phyloP scores from a whole-genome alignment of 2,888 invertebrate species.

The Caenorhabditis panamensis region DNA sequence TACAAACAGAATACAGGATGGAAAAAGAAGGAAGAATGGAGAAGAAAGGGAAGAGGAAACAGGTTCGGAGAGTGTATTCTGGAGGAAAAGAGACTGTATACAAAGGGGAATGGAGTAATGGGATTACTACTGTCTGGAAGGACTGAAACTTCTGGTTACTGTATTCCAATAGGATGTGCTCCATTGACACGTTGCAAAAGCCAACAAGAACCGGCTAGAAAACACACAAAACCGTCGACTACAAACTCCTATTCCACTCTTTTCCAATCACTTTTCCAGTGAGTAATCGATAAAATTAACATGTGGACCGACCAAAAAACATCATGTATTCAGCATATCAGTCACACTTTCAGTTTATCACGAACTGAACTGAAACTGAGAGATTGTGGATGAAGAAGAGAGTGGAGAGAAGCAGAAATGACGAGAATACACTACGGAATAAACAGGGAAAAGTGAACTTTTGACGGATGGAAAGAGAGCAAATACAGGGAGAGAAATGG shows the following conservation, averaged over 20 bases:
- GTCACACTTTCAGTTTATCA: conserved; percentile 4
- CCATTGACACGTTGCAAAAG: too few species aligned
- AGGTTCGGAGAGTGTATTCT: conserved; percentile 29
- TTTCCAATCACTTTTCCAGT: neutral
- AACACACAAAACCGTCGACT: neutral
- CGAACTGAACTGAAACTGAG: neutral
- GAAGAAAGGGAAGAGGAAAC: conserved; percentile 22
- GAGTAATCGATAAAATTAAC: neutral
- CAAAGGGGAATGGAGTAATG: neutral
- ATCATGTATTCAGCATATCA: neutral
- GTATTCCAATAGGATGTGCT: too few species aligned
- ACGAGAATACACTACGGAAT: conserved; percentile 14
- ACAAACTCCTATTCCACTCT: neutral
- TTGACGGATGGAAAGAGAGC: neutral
- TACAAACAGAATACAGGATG: neutral
- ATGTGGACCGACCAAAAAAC: neutral
- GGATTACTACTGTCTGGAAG: conserved; percentile 1
- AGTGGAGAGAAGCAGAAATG: neutral
- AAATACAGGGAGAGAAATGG: conserved; percentile 13
- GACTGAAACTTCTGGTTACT: too few species aligned
- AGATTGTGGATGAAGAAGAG: neutral
- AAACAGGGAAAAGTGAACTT: neutral
- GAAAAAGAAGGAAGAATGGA: neutral
- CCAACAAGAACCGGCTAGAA: too few species aligned
- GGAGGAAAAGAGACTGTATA: neutral